A percentile compares a stretch with the other conserved stretches of the same genome.
phyloP scores from a whole-genome alignment of 1,140 invertebrate genomes.

The Conus betulinus region DNA sequence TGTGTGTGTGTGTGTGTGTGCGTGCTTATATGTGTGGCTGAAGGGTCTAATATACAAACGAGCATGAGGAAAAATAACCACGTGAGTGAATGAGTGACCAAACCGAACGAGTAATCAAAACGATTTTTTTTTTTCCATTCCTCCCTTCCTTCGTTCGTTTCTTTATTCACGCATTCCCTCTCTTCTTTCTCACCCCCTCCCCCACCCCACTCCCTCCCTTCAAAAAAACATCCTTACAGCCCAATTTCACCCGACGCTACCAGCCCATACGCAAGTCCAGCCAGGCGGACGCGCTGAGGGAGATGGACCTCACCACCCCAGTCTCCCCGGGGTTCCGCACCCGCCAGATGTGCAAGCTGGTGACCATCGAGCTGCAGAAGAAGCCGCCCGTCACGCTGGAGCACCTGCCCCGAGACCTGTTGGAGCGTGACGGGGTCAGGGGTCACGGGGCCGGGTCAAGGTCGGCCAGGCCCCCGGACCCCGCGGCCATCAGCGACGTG shows the following conservation, averaged over 20 bases:
- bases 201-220: too few relatives aligned
- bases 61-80: too few relatives aligned
- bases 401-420: neutral
- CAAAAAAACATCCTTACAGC: neutral
- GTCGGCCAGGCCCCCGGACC: neutral
- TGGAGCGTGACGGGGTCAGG: neutral
- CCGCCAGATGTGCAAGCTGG: neutral
- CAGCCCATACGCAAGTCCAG: neutral
- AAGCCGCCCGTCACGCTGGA: neutral
- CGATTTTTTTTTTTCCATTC: too few relatives aligned
- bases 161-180: too few relatives aligned
- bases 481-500: slow-evolving; percentile 19
- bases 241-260: neutral
- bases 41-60: too few relatives aligned
- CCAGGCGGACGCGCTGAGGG: neutral
- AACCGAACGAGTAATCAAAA: too few relatives aligned
- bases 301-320: neutral
- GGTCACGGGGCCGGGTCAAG: neutral
- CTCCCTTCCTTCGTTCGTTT: too few relatives aligned
- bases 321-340: neutral
- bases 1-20: too few relatives aligned
- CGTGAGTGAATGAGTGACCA: too few relatives aligned
- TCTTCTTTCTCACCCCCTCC: too few relatives aligned
- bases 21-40: too few relatives aligned
- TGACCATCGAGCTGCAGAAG: neutral